Base-by-base conservation (phyloP, 2,113 vertebrate genomes). In the Oostethus manadensis region DNA sequence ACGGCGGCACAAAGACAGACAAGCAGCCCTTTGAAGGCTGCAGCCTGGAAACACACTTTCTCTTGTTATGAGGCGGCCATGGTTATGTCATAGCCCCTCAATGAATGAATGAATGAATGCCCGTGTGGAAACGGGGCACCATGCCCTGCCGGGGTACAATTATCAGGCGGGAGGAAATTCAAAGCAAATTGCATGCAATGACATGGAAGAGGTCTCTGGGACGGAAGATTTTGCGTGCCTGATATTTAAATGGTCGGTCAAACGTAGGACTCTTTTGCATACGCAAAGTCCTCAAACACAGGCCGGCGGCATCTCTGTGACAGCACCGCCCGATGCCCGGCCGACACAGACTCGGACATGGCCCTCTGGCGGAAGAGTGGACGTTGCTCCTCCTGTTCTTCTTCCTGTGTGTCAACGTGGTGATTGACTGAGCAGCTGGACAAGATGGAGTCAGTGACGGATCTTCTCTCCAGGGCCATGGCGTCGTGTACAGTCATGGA, bases 261-360 rank as follows among this genome's bases (percentile, higher is more conserved):
- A 70, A 99, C 92, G 0, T 95, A 98, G 38, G 97, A 98, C 82
- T 99, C 97, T 82, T 94, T 97, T 11, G 91, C 90, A 13, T 89
- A 89, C 0, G 86, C 90, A 53, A 93, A 81, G 5, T 93, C 89
- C 55, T 97, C 94, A 73, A 97, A 94, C 70, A 90, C 70, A 0
- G 90, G 89, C 72, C 95, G 96, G 77, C 92, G 93, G 56, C 93
- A 94, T 20, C 89, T 88, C 16, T 10, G 83, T 3, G 73, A 75
- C 62, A 90, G 16, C 0, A 38, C 76, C 40, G 93, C 88, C 0
- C 67, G 81, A 43, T 61, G 89, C 3, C 63, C 75, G 29, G 66
- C 84, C 16, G 86, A 87, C 20, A 57, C 73, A 0, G 90, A 91
- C 71, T 94, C 94, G 0, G 94, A 94, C 88, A 88, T 86, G 1